Percentiles rank a stretch among this genome's conserved stretches.
These are phyloP conservation scores for Epinotia brunnichana DNA, from an alignment of 2,888 invertebrate genomes.

Conservation along the genomic window DNA sequence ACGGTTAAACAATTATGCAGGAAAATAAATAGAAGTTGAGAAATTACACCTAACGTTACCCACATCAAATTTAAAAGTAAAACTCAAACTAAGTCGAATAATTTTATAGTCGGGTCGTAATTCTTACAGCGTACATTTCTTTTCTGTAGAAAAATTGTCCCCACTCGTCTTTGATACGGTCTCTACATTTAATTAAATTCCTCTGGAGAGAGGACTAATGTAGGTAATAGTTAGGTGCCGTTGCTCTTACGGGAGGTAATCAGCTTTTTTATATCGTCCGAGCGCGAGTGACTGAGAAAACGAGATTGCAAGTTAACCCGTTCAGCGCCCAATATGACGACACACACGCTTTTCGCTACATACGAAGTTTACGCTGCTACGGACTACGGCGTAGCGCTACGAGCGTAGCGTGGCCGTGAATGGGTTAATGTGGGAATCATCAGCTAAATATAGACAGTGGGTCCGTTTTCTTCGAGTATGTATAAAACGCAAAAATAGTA, in stretches of 20 bases:
- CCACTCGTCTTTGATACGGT: conserved; percentile 48
- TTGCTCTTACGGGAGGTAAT: conserved; percentile 34
- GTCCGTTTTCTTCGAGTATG: background rate
- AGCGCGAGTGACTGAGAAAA: background rate
- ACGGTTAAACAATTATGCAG: background rate
- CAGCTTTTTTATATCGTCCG: conserved; percentile 24
- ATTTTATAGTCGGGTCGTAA: conserved; percentile 48
- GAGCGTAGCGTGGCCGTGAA: too few relatives aligned
- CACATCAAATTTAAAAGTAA: conserved; percentile 16
- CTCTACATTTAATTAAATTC: conserved; percentile 67
- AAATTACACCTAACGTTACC: conserved; percentile 6
- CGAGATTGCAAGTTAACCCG: background rate
- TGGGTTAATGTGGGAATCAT: background rate
- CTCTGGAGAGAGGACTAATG: conserved; percentile 46
- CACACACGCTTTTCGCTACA: too few relatives aligned
- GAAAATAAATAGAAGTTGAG: background rate
- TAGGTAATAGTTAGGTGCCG: conserved; percentile 45
- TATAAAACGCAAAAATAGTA: conserved; percentile 49
- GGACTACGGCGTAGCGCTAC: too few relatives aligned
- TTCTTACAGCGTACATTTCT: conserved; percentile 48
- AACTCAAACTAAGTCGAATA: conserved; percentile 20
- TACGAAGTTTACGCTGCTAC: too few relatives aligned
- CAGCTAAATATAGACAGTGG: background rate
- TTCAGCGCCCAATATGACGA: too few relatives aligned
- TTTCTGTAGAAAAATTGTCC: conserved; percentile 57